These are phyloP conservation scores for Epinotia nisella DNA, from an alignment of 2,888 invertebrate genomes.

Conservation along the genomic window DNA sequence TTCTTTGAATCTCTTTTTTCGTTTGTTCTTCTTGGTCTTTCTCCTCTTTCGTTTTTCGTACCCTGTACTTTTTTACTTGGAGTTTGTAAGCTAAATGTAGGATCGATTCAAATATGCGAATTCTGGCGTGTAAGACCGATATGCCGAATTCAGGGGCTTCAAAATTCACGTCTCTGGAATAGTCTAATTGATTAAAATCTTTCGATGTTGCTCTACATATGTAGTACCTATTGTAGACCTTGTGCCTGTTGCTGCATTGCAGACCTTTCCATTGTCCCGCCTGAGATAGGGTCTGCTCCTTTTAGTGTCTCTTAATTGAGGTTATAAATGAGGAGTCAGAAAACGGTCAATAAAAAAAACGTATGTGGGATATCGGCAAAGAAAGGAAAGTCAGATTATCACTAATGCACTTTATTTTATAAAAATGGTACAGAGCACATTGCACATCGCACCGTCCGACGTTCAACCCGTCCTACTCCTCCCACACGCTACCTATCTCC, in stretches of 20 bases:
- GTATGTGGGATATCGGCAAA: too few relatives aligned
- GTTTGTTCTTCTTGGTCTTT: neutral
- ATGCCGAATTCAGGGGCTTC: neutral
- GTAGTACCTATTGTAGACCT: neutral
- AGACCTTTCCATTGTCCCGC: conserved; percentile 2
- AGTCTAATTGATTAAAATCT: neutral
- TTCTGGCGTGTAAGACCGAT: conserved; percentile 4
- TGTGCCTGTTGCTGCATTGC: neutral
- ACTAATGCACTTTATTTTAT: too few relatives aligned
- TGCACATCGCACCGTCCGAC: too few relatives aligned
- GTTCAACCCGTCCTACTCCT: too few relatives aligned
- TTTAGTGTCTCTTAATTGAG: too few relatives aligned
- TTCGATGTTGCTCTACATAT: neutral
- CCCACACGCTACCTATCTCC: too few relatives aligned
- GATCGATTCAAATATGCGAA: conserved; percentile 12
- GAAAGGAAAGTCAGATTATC: too few relatives aligned
- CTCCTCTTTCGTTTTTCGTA: neutral
- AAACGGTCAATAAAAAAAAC: too few relatives aligned
- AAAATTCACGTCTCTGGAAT: too few relatives aligned
- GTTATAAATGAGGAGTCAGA: too few relatives aligned
- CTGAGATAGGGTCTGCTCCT: too few relatives aligned
- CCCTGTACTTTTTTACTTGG: neutral
- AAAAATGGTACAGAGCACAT: too few relatives aligned
- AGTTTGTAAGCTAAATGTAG: conserved; percentile 10
- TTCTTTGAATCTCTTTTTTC: neutral